Evolutionary conservation across 2,888 invertebrate genomes (phyloP), one percentile per base, ranked within the genome.

Genomic region (Branchipolynoe longqiensis): DNA sequence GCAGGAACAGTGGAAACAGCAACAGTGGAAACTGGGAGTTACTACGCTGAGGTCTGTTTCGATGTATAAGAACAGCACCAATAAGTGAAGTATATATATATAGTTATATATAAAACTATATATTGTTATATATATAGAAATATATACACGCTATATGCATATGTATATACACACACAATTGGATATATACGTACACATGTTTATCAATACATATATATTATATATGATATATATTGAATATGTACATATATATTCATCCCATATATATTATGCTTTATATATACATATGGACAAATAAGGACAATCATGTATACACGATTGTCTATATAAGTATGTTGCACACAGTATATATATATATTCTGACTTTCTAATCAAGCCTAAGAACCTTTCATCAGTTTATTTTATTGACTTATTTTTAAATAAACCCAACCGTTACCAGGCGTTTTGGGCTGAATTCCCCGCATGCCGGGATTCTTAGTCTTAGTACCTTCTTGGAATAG

Each of bases 41-140:
- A 18, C 25, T 31, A 28, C 25, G 18, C 38, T 69, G 69, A 69
- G 33, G 69, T 38, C 69, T 69, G 69, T 38, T 69, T 69, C 33
- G 33, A 69, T 69, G 33, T 69, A 36, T 38, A 28, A 31, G 12
- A 69, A 69, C 69, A 69, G 69, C 69, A 69, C 69, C 69, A 69
- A 36, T 22, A 38, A 69, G 33, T 36, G 36, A 69, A 69, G 36
- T 69, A 38, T 4, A 38, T n/a, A n/a, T n/a, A n/a, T n/a, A n/a
- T n/a, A n/a, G n/a, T n/a, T n/a, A n/a, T n/a, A n/a, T n/a, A n/a
- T n/a, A n/a, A n/a, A n/a, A n/a, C n/a, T n/a, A n/a, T n/a, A n/a
- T n/a, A n/a, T n/a, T n/a, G n/a, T n/a, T n/a, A n/a, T n/a, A n/a
- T n/a, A n/a, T n/a, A n/a, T n/a, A n/a, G n/a, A n/a, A n/a, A n/a